Conservation (phyloP, 1,140 invertebrate genomes). For the Trichonephila inaurata region DNA sequence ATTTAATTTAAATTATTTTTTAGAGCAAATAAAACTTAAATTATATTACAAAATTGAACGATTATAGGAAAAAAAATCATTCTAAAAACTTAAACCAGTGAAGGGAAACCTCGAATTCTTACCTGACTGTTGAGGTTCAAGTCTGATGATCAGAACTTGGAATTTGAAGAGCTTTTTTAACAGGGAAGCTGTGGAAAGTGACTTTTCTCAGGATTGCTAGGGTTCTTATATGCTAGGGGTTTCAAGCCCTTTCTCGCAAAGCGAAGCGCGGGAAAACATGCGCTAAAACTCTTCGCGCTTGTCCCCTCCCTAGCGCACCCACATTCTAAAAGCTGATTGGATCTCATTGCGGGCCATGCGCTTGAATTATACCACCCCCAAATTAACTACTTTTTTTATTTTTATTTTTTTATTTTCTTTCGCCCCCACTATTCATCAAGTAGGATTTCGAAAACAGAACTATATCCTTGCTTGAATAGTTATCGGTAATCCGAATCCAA, state of each 20-base stretch:
- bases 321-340: background rate
- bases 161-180: background rate
- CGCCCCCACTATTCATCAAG: background rate
- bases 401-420: too few species aligned
- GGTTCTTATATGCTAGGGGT: background rate
- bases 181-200: background rate
- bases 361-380: background rate
- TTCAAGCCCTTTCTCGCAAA: background rate
- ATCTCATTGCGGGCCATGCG: background rate
- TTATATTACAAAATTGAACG: too few species aligned
- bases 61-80: too few species aligned
- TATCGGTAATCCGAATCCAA: background rate
- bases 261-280: background rate
- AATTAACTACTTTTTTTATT: background rate
- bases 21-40: too few species aligned
- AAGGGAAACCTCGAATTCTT: background rate
- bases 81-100: too few species aligned
- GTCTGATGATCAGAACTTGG: background rate
- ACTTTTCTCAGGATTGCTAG: background rate
- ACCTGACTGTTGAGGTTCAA: background rate
- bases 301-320: background rate
- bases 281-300: conserved; percentile 11
- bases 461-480: background rate
- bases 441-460: background rate
- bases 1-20: too few species aligned